A percentile compares a stretch with the other conserved stretches of the same genome.
These are phyloP conservation scores for Geophilus truncorum DNA, from an alignment of 2,888 invertebrate species.

Conservation along the genomic window DNA sequence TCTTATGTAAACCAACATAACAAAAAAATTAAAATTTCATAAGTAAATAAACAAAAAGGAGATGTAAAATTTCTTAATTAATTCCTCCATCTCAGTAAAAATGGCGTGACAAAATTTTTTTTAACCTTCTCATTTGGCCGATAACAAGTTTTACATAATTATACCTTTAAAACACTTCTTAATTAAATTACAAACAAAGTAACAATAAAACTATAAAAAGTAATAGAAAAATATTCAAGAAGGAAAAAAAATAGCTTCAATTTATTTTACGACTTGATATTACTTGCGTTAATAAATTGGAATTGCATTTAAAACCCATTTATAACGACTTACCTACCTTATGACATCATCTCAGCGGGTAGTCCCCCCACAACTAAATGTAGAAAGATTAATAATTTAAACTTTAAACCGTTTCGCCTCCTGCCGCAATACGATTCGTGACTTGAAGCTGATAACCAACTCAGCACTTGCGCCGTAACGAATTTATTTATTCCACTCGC, in stretches of 20 bases:
- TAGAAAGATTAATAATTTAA: background rate
- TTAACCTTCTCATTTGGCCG: background rate
- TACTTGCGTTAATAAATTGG: background rate
- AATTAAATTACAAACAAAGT: background rate
- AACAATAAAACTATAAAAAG: background rate
- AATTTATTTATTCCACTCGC: background rate
- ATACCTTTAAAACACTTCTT: background rate
- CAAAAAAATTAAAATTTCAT: background rate
- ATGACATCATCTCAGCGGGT: background rate
- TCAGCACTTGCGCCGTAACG: background rate
- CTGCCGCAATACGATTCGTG: too few relatives aligned
- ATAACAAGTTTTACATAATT: background rate
- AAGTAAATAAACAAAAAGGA: background rate
- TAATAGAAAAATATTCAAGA: background rate
- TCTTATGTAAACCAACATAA: background rate
- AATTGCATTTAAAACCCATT: background rate
- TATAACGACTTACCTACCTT: background rate
- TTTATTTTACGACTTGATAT: background rate
- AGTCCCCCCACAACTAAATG: background rate
- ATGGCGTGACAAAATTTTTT: conserved; percentile 3
- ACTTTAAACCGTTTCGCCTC: too few relatives aligned
- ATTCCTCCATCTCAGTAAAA: background rate
- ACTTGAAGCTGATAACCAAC: background rate
- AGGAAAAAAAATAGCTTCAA: background rate
- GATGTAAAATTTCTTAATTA: background rate